Percentiles rank a stretch among this genome's conserved stretches.
These are phyloP conservation scores for Danio aesculapii DNA, from an alignment of 2,797 vertebrate species.

Conservation along the genomic window DNA sequence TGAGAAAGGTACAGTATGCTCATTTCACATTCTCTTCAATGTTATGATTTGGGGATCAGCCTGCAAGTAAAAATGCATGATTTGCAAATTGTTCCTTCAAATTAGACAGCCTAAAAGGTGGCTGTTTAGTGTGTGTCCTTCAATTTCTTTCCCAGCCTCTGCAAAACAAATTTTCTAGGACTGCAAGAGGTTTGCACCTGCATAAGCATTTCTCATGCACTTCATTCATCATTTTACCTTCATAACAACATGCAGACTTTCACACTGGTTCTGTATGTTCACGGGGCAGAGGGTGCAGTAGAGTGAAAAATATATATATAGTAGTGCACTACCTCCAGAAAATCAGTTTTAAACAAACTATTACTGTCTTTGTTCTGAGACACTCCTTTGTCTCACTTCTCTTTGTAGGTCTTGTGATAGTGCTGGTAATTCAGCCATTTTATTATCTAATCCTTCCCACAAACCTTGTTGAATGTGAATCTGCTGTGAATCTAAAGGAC, in stretches of 20 bases:
- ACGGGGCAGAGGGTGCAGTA: not conserved
- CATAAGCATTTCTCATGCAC: not conserved
- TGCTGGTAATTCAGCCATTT: not conserved
- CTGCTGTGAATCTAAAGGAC: constrained; percentile 7
- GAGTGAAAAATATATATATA: not conserved
- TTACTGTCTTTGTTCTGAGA: not conserved
- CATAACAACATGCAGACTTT: not conserved
- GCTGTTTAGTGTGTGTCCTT: constrained; percentile 10
- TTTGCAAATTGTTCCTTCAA: not conserved
- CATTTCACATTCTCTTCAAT: not conserved
- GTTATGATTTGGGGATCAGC: not conserved
- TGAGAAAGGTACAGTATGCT: constrained; percentile 54
- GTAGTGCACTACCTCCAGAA: not conserved
- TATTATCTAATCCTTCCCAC: not conserved
- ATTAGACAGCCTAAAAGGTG: not conserved
- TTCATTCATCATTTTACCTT: not conserved
- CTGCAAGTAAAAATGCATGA: not conserved
- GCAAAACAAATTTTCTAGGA: not conserved
- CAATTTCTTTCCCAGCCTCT: constrained; percentile 13
- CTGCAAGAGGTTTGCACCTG: constrained; percentile 17
- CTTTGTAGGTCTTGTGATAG: constrained; percentile 14
- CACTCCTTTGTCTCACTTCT: constrained; percentile 25
- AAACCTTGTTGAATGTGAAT: not conserved
- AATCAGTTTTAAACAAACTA: constrained; percentile 17
- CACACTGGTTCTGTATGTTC: not conserved